These are phyloP conservation scores for Oeneis ivallda DNA, from an alignment of 2,888 invertebrate species.

Conservation along the genomic window DNA sequence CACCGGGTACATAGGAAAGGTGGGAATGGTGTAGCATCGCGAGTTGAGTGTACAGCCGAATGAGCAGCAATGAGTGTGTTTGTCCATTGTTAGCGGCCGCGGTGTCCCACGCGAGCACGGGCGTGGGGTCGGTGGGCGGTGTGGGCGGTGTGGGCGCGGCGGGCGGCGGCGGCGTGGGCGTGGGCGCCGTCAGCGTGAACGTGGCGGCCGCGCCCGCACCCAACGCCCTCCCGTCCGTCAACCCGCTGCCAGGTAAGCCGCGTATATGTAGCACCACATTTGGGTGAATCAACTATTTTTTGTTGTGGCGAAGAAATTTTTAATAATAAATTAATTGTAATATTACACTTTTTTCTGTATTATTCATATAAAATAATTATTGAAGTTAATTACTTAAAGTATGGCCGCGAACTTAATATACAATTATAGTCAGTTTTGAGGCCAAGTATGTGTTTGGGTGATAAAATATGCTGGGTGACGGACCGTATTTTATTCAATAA, in stretches of 20 bases:
- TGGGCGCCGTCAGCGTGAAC: constrained; percentile 43
- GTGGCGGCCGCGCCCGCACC: constrained; percentile 45
- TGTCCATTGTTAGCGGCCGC: constrained; percentile 45
- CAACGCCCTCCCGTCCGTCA: constrained; percentile 48
- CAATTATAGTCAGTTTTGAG: no score
- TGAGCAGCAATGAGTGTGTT: constrained; percentile 20
- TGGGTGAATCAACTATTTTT: no score
- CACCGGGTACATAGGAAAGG: no score
- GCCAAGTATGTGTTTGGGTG: no score
- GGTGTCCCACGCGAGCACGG: constrained; percentile 52
- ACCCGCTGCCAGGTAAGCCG: constrained; percentile 46
- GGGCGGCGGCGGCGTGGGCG: constrained; percentile 42
- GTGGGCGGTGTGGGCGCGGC: constrained; percentile 39
- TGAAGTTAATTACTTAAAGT: no score
- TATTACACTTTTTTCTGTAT: no score
- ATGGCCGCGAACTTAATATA: no score
- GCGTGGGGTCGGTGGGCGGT: constrained; percentile 43
- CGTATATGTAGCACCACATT: neutral
- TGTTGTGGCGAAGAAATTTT: no score
- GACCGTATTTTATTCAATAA: no score
- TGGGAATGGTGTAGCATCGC: neutral
- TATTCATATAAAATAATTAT: no score
- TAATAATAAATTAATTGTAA: no score
- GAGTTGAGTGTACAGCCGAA: constrained; percentile 2
- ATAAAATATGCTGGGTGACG: no score